Conservation (phyloP, 2,888 invertebrate genomes). For the Drosophila koepferae region DNA sequence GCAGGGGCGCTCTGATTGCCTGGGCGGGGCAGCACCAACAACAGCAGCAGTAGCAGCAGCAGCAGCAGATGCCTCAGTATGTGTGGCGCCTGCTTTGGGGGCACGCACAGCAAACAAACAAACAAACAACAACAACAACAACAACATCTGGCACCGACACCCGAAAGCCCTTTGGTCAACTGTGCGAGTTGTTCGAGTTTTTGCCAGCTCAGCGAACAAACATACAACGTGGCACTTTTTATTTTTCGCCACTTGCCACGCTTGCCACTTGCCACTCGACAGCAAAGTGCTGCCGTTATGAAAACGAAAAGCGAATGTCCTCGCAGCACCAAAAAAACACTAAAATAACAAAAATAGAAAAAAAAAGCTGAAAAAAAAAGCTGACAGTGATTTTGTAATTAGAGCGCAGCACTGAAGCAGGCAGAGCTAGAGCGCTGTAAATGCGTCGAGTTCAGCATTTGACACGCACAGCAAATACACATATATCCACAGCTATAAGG, state of each 20-base stretch:
- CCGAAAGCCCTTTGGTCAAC: constrained; percentile 66
- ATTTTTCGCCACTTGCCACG: constrained; percentile 35
- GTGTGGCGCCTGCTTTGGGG: constrained; percentile 50
- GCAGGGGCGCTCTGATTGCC: constrained; percentile 32
- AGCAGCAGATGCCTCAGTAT: constrained; percentile 18
- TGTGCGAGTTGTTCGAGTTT: constrained; percentile 48
- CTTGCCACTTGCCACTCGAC: constrained; percentile 43
- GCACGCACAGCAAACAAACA: constrained; percentile 60
- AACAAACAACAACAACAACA: background rate
- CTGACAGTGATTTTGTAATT: constrained; percentile 66
- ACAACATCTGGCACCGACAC: constrained; percentile 2
- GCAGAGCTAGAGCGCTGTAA: constrained; percentile 6
- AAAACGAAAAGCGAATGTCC: constrained; percentile 54
- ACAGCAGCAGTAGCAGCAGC: background rate
- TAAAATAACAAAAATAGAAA: background rate
- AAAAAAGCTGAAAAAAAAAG: constrained; percentile 10
- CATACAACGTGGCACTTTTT: constrained; percentile 69
- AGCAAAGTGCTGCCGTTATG: constrained; percentile 55
- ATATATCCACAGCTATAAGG: constrained; percentile 33
- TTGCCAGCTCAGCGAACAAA: constrained; percentile 66
- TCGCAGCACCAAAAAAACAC: background rate
- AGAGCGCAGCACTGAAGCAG: constrained; percentile 30
- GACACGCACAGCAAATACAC: constrained; percentile 73
- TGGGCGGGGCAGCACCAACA: constrained; percentile 6
- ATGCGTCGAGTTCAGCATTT: constrained; percentile 62